Base-by-base conservation (phyloP, 2,888 invertebrate genomes). In the Nomada ruficornis region DNA sequence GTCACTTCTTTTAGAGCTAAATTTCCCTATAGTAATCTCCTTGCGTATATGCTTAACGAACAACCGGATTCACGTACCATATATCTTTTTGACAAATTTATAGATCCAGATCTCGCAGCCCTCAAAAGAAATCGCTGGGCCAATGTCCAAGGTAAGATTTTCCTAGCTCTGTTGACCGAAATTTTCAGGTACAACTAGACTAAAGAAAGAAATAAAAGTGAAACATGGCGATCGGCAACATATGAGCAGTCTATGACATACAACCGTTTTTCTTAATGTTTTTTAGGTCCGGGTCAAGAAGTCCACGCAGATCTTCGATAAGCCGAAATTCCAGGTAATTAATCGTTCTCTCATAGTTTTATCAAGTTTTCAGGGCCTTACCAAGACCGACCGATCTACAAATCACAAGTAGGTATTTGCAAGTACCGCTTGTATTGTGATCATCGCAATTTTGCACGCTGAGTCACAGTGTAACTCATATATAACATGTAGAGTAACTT, bases 251-350 rank as follows among this genome's bases (percentile, higher is more conserved):
- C 86, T 85, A 82, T 82, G 86, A 89, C 87, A 83, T 91, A 91
- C 87, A 89, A 90, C 80, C 85, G 86, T 88, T 90, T 81, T 90
- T 89, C 86, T 92, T 89, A 86, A 89, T 90, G 87, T 90, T 91
- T 91, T 92, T 62, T 90, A 93, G 93, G 88, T 93, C 92, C 86
- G 84, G 84, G 80, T 93, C 93, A 72, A 91, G 90, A 91, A 93
- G 93, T 82, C 91, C 93, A 11, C 89, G 86, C 82, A 86, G 88
- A 77, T 89, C 91, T 10, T 84, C 90, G 18, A 86, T 89, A 65
- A 90, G 72, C 77, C 88, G 89, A 67, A 89, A 89, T 81, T 91
- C 92, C 79, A 93, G 93, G 93, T 93, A 92, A 93, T 78, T 50
- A 11, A 26, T 63, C 59, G 60, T 54, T 47, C 11, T 60, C 59